Evolutionary conservation across 1,140 invertebrate genomes (phyloP).

Genomic region (Micrasema longulum): DNA sequence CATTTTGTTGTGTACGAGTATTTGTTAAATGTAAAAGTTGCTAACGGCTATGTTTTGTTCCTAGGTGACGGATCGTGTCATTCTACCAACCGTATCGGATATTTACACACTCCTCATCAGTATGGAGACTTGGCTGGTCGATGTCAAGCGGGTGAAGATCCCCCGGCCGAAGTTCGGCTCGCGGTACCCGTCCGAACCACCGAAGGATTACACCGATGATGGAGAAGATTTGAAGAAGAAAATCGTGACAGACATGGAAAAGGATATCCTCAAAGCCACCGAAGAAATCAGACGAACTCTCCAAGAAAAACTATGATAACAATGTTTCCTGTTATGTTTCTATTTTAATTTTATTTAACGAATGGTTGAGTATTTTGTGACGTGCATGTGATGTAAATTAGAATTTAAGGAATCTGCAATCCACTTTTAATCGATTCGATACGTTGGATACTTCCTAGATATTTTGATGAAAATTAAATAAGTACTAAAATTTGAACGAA

Average conservation of each 20-base stretch:
- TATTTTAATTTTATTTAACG: neutral
- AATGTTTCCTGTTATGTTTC: neutral
- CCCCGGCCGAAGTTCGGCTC: constrained; percentile 85
- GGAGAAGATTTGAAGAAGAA: constrained; percentile 62
- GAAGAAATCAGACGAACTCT: constrained; percentile 78
- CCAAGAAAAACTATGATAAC: constrained; percentile 76
- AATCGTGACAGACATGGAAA: constrained; percentile 66
- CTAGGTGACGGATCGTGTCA: neutral
- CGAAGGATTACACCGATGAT: constrained; percentile 74
- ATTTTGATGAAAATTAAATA: too few relatives aligned
- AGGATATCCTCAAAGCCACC: constrained; percentile 72
- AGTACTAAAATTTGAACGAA: too few relatives aligned
- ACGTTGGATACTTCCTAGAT: too few relatives aligned
- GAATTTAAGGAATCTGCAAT: too few relatives aligned
- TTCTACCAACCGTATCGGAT: neutral
- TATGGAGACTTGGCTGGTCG: constrained; percentile 86
- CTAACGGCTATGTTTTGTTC: constrained; percentile 2
- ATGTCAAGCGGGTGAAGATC: constrained; percentile 84
- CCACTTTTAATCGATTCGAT: too few relatives aligned
- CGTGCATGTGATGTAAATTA: too few relatives aligned
- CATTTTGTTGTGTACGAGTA: too few relatives aligned
- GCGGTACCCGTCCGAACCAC: constrained; percentile 73
- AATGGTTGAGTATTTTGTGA: too few relatives aligned
- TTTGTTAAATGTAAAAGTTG: neutral
- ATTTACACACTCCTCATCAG: constrained; percentile 33